These are phyloP conservation scores for Dasypolia templi DNA, from an alignment of 2,888 invertebrate species.

Conservation along the genomic window DNA sequence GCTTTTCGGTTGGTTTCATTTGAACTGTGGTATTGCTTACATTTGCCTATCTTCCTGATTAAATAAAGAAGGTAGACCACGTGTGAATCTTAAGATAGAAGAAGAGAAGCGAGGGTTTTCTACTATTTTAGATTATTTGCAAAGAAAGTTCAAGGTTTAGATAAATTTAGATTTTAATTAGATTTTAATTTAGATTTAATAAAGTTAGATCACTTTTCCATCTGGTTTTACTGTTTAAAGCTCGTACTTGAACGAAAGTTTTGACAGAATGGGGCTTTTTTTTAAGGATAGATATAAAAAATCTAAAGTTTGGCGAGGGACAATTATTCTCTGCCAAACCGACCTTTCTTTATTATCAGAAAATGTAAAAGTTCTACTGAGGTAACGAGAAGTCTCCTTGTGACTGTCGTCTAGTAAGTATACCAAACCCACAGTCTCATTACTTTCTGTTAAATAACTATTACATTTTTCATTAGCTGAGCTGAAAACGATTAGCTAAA, in stretches of 20 bases:
- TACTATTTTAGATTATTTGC: neutral
- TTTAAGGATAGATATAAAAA: too few relatives aligned
- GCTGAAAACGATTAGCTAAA: neutral
- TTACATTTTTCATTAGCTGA: neutral
- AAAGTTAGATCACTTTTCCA: neutral
- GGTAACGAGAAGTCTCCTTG: neutral
- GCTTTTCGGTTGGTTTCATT: neutral
- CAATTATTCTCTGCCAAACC: too few relatives aligned
- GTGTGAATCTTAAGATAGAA: neutral
- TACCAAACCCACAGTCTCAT: neutral
- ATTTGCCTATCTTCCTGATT: neutral
- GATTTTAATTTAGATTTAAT: too few relatives aligned
- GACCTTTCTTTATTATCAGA: neutral
- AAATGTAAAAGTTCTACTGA: neutral
- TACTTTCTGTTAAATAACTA: neutral
- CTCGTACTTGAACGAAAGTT: neutral
- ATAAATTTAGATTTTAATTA: too few relatives aligned
- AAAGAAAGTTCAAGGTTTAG: conserved; percentile 20
- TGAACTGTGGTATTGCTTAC: conserved; percentile 16
- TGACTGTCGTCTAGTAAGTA: neutral
- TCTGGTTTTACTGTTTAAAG: neutral
- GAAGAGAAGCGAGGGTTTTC: neutral
- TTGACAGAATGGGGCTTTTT: too few relatives aligned
- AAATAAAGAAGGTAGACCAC: neutral
- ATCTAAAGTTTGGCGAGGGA: too few relatives aligned